Conservation (phyloP, 2,113 vertebrate genomes). For the Marmota flaviventris region DNA sequence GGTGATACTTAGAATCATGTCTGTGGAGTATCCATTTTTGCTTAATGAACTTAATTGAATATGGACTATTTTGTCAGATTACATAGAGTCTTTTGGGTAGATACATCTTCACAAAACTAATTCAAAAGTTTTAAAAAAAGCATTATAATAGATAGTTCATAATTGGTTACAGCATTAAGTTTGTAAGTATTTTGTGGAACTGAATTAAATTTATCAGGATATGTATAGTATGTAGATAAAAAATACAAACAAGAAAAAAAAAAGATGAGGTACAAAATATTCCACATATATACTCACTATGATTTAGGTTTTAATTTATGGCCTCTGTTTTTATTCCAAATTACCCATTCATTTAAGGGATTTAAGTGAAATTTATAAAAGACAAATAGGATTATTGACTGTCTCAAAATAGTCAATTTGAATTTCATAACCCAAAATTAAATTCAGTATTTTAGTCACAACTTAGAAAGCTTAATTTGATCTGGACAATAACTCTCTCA, state of each 20-base stretch:
- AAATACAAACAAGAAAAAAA: background rate
- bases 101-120: background rate
- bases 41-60: background rate
- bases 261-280: background rate
- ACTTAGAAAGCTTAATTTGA: background rate
- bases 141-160: background rate
- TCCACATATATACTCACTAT: background rate
- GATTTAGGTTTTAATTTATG: background rate
- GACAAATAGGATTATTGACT: background rate
- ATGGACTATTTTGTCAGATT: background rate
- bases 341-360: background rate
- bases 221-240: background rate
- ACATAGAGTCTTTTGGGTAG: background rate
- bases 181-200: background rate
- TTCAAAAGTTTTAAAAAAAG: background rate
- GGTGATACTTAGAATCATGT: background rate
- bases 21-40: background rate
- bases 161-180: background rate
- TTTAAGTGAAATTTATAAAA: background rate
- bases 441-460: background rate
- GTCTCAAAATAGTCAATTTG: background rate
- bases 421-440: background rate
- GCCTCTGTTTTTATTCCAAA: background rate
- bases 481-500: background rate
- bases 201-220: background rate